Conservation (phyloP, 53 echinoderm and acorn worm species). For the Patiria pectinifera region DNA sequence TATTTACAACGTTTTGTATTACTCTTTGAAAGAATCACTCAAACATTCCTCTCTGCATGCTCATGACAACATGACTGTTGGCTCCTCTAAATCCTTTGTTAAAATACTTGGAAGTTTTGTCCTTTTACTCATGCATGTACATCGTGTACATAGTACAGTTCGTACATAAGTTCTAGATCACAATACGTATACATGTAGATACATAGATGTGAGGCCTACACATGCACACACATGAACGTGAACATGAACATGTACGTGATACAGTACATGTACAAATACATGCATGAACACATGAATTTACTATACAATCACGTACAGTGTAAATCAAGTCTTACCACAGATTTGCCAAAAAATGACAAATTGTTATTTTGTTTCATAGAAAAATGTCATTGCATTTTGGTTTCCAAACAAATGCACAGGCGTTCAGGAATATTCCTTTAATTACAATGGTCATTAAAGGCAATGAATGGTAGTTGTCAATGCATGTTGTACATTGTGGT, state of each 20-base stretch:
- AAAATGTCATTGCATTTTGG: not conserved
- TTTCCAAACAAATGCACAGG: not conserved
- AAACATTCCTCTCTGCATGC: slow-evolving; percentile 28
- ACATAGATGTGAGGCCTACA: not conserved
- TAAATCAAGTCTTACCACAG: no score
- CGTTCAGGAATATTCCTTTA: no score
- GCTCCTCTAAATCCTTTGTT: not conserved
- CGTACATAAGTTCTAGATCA: no score
- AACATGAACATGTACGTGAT: no score
- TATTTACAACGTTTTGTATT: slow-evolving; percentile 51
- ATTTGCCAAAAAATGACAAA: not conserved
- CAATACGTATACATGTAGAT: not conserved
- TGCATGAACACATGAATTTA: no score
- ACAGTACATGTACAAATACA: no score
- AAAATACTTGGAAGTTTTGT: slow-evolving; percentile 47
- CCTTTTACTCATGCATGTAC: slow-evolving; percentile 18
- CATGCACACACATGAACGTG: not conserved
- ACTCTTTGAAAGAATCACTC: slow-evolving; percentile 52
- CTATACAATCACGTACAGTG: no score
- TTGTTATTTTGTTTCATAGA: not conserved
- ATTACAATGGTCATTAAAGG: no score
- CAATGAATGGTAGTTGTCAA: no score
- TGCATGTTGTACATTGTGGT: no score
- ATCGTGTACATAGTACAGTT: not conserved
- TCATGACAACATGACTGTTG: no score